Base-by-base conservation (phyloP, 1,140 invertebrate species). In the Planococcus citri region DNA sequence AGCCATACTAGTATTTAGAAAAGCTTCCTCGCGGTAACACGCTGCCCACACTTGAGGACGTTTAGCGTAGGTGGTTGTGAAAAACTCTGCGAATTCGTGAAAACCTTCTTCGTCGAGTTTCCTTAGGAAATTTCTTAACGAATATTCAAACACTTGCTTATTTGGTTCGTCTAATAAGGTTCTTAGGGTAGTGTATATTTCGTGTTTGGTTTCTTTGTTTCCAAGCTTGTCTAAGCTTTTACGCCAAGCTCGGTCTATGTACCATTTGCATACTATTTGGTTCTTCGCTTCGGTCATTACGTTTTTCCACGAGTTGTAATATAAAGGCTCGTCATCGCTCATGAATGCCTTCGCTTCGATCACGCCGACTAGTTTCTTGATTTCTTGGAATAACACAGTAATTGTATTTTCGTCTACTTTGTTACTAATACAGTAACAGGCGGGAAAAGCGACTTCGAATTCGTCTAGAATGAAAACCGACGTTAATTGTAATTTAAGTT, bases 41-140 rank as follows among this genome's bases (percentile, higher is more conserved):
- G 38, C 70, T 29, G 71, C 71, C 71, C 71, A 72, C 27, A 24
- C 24, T 68, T 70, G 20, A 12, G 60, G 25, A 70, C 37, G 9
- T 0, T 70, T 21, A 37, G 17, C 51, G 21, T 72, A 70, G 25
- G 27, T 20, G 14, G 2, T 57, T 21, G 38, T 8, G 51, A 72
- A 72, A 22, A 70, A 72, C 22, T 9, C 22, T 0, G 27, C 58
- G 20, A 69, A 69, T 20, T 69, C 25, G 25, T 14, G 29, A 4
- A 41, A 38, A 6, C 38, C 33, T 68, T 68, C 9, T 33, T 1
- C 2, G 20, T 27, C 41, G 24, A 69, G 51, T 27, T 20, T 25
- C 6, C 25, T 21, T 57, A 69, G 21, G 4, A 51, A 69, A 41
- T 69, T 12, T 33, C 12, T 33, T 6, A 33, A 12, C 12, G 12